phyloP scores from a whole-genome alignment of 2,797 vertebrate species.

The Numenius phaeopus region DNA sequence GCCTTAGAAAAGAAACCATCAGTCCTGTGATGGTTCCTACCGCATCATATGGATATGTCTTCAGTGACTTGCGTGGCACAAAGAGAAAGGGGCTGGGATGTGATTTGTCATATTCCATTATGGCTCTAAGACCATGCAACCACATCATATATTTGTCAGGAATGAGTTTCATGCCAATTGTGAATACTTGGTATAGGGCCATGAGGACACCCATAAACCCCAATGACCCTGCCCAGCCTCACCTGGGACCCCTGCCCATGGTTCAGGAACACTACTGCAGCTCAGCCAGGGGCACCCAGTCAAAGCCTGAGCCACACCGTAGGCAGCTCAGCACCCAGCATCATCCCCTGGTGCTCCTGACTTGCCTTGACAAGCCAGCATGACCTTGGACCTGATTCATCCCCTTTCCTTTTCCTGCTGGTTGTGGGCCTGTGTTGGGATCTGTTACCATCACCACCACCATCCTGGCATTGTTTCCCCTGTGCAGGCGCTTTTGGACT shows the following conservation, averaged over 20 bases:
- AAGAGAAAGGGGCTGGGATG: background rate
- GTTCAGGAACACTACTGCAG: background rate
- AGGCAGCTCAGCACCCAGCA: background rate
- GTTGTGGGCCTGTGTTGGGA: background rate
- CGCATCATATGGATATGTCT: background rate
- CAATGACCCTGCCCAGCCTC: background rate
- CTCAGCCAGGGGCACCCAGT: background rate
- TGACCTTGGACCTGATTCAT: background rate
- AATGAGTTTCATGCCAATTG: background rate
- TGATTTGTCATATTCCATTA: background rate
- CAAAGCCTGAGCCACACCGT: background rate
- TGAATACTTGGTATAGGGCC: background rate
- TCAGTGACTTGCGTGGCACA: background rate
- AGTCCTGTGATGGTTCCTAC: background rate
- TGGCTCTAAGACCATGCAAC: background rate
- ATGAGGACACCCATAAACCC: background rate
- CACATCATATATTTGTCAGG: background rate
- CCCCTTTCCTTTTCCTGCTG: background rate
- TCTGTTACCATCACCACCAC: accelerated
- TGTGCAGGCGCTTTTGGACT: background rate
- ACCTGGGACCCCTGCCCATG: background rate
- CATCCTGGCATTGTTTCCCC: background rate
- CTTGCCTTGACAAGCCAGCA: background rate
- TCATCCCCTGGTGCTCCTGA: background rate
- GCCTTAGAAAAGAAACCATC: background rate